Evolutionary conservation across 2,113 vertebrate genomes (phyloP).

Genomic region (Peromyscus maniculatus): DNA sequence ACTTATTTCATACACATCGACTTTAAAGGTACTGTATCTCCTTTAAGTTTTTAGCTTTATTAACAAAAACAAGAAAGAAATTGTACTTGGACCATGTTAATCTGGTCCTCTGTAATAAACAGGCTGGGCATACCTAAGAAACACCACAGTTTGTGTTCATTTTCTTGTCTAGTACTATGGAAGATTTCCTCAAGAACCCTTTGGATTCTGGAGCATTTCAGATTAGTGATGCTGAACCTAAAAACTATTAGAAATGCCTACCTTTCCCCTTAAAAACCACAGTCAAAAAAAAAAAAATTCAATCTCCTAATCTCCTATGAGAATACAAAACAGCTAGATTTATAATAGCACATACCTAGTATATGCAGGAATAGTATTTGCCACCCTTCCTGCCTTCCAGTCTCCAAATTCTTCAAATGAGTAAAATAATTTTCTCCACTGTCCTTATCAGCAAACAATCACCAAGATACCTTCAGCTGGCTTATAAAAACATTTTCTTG

Average conservation of each 20-base stretch:
- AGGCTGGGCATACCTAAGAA: background rate
- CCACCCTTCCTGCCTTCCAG: no score
- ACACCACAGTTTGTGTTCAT: background rate
- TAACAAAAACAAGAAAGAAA: background rate
- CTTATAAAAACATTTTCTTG: background rate
- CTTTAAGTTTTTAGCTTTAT: background rate
- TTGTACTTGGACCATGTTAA: background rate
- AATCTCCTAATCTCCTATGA: slow-evolving; percentile 21
- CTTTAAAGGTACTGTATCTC: background rate
- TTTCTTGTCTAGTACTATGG: background rate
- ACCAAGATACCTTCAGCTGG: background rate
- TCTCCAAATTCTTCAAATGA: slow-evolving; percentile 40
- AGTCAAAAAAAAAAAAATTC: background rate
- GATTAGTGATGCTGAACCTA: background rate
- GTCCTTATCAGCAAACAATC: slow-evolving; percentile 19
- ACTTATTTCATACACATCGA: background rate
- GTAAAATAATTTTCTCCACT: background rate
- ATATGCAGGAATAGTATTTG: background rate
- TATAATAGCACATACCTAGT: background rate
- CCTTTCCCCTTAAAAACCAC: background rate
- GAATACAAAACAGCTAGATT: background rate
- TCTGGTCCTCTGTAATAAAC: background rate
- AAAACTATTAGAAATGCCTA: slow-evolving; percentile 13
- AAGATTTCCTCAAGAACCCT: background rate
- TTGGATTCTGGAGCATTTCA: background rate